phyloP scores from a whole-genome alignment of 2,113 vertebrate genomes.

The Hirundichthys speculiger region DNA sequence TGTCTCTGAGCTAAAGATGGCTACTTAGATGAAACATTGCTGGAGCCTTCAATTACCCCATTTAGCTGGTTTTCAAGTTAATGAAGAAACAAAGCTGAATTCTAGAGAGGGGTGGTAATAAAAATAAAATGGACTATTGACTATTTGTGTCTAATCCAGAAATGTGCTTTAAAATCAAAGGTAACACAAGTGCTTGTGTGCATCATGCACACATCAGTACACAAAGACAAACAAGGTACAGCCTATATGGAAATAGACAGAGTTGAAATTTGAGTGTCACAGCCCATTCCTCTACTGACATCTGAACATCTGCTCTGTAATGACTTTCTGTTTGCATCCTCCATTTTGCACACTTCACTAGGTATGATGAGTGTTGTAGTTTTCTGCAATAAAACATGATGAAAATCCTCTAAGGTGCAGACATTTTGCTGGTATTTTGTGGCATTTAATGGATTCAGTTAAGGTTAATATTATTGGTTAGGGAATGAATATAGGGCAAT shows the following conservation, averaged over 20 bases:
- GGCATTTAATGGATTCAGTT: conserved; percentile 35
- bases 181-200: not conserved
- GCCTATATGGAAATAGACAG: conserved; percentile 45
- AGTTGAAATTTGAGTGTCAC: conserved; percentile 65
- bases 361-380: conserved; percentile 12
- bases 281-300: conserved; percentile 20
- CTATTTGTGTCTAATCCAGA: conserved; percentile 9
- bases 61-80: conserved; percentile 40
- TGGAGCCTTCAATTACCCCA: conserved; percentile 38
- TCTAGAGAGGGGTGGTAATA: conserved; percentile 25
- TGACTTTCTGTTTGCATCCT: conserved; percentile 63
- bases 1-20: conserved; percentile 29
- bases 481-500: conserved; percentile 1
- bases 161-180: not conserved
- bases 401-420: conserved; percentile 37
- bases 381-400: conserved; percentile 33
- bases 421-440: conserved; percentile 38
- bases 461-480: conserved; percentile 9
- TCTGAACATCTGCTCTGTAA: conserved; percentile 43
- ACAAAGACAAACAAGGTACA: conserved; percentile 19
- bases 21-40: conserved; percentile 38
- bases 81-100: conserved; percentile 36
- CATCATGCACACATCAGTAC: not conserved
- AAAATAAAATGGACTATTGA: too few species aligned
- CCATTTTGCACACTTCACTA: conserved; percentile 54